Evolutionary conservation across 2,113 vertebrate genomes (phyloP), one percentile per base, ranked within the genome.

Genomic region (Albula glossodonta): DNA sequence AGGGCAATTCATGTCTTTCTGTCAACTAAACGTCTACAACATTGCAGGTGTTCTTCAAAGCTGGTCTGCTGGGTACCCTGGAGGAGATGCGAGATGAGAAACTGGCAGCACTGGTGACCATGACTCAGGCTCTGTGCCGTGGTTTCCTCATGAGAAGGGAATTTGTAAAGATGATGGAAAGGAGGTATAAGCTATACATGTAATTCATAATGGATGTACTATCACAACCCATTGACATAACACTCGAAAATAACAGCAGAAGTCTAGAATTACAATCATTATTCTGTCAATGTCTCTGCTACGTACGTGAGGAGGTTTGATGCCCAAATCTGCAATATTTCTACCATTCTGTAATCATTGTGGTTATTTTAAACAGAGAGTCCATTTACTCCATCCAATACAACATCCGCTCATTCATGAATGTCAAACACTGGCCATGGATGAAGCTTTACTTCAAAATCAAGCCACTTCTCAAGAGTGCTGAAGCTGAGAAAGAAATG

Each of bases 51-150:
- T 99, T 99, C 94, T 99, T 99, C 93, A 99, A 99, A 96, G 97
- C 98, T 87, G 98, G 98, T 51, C 93, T 99, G 81, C 89, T 98
- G 91, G 98, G 98, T 53, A 90, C 93, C 13, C 94, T 99, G 83
- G 98, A 99, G 87, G 98, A 99, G 93, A 98, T 98, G 97, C 95
- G 97, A 83, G 98, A 99, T 92, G 98, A 99, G 1, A 98, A 98
- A 88, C 89, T 99, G 86, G 97, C 51, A 51, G 25, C 17, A 31
- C 57, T 84, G 70, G 74, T 84, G 22, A 84, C 74, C 51, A 41
- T 78, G 60, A 63, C 66, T 70, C 53, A 22, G 80, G 41, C 83
- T 11, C 80, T 74, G 63, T 93, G 93, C 84, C 92, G 94, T 88
- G 94, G 92, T 52, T 95, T 86, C 88, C 82, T 94, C 17, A 94